Percentiles rank a stretch among this genome's conserved stretches.
Conservation (phyloP, 2,888 invertebrate species). For the Helicoverpa assulta region DNA sequence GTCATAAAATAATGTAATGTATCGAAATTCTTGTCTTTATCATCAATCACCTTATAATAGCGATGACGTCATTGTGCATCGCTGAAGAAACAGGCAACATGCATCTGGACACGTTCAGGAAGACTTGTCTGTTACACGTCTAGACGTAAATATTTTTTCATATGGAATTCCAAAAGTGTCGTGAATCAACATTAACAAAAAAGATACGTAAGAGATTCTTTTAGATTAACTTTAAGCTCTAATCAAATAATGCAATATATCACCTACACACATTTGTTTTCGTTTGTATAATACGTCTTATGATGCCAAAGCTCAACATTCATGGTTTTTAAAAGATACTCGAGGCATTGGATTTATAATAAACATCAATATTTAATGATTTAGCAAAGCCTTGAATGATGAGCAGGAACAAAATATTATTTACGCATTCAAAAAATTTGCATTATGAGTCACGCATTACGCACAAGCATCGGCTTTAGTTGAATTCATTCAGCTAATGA, state of each 20-base stretch:
- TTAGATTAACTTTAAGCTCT: neutral
- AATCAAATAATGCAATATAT: slow-evolving; percentile 10
- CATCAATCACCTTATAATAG: slow-evolving; percentile 59
- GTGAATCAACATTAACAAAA: slow-evolving; percentile 21
- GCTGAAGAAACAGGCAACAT: slow-evolving; percentile 66
- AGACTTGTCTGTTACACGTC: slow-evolving; percentile 56
- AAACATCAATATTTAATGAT: slow-evolving; percentile 44
- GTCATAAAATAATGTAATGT: slow-evolving; percentile 39
- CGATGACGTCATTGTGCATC: slow-evolving; percentile 76
- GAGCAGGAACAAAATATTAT: slow-evolving; percentile 33
- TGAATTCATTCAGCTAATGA: slow-evolving; percentile 68
- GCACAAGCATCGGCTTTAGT: slow-evolving; percentile 50
- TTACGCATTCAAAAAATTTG: slow-evolving; percentile 33
- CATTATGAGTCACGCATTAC: slow-evolving; percentile 54
- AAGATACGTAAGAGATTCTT: slow-evolving; percentile 2
- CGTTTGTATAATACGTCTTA: slow-evolving; percentile 19
- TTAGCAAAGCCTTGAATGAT: slow-evolving; percentile 40
- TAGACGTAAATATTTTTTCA: slow-evolving; percentile 38
- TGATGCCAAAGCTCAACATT: slow-evolving; percentile 30
- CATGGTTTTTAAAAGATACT: slow-evolving; percentile 26
- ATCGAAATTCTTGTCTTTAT: slow-evolving; percentile 26
- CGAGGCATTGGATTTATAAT: slow-evolving; percentile 31
- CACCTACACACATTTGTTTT: slow-evolving; percentile 15
- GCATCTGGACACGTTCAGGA: slow-evolving; percentile 23
- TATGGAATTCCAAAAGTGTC: slow-evolving; percentile 40